These are phyloP conservation scores for Metridium senile DNA, from an alignment of 92 coral and sea anemone genomes.

Conservation along the genomic window DNA sequence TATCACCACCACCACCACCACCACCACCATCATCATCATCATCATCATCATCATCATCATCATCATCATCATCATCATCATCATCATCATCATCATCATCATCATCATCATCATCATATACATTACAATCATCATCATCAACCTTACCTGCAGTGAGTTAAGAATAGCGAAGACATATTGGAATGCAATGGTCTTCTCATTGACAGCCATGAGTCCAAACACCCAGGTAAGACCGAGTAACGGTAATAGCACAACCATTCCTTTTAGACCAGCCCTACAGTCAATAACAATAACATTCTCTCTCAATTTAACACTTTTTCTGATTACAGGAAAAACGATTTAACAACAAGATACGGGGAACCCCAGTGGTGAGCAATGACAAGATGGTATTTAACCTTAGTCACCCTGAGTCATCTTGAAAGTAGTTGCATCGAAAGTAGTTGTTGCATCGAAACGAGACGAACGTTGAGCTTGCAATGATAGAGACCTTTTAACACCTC, in stretches of 20 bases:
- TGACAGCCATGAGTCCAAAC: slow-evolving; percentile 89
- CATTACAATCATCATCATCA: background rate
- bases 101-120: background rate
- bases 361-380: too few species aligned
- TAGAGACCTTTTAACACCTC: too few species aligned
- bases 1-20: background rate
- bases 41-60: background rate
- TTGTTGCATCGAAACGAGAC: too few species aligned
- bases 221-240: slow-evolving; percentile 93
- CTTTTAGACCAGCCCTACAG: slow-evolving; percentile 88
- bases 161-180: slow-evolving; percentile 92
- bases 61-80: background rate
- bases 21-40: background rate
- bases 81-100: background rate
- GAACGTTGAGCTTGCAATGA: too few species aligned
- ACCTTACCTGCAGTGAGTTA: slow-evolving; percentile 88
- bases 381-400: too few species aligned
- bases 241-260: slow-evolving; percentile 87
- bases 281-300: background rate
- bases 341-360: too few species aligned
- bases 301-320: too few species aligned
- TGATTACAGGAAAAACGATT: too few species aligned
- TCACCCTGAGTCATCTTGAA: too few species aligned
- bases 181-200: slow-evolving; percentile 76
- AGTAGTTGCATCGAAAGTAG: too few species aligned